Evolutionary conservation across 2,113 vertebrate species (phyloP).

Genomic region (Ctenomys sociabilis): DNA sequence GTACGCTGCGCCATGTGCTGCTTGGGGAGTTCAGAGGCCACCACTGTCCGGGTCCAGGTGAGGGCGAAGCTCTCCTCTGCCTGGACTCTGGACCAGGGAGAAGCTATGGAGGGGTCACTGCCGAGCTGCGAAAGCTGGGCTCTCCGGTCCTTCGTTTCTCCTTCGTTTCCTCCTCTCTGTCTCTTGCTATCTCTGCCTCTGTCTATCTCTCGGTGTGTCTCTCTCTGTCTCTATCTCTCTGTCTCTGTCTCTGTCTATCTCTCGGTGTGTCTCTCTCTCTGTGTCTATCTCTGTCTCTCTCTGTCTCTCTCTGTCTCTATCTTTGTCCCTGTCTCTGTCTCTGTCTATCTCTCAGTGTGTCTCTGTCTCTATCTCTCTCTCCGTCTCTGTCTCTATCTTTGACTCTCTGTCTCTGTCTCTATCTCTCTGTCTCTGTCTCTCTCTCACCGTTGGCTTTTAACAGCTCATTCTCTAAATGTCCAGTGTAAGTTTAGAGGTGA

Average conservation of each 20-base stretch:
- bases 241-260: accelerated
- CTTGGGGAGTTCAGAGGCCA: not conserved
- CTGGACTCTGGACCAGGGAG: not conserved
- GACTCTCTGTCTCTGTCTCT: not conserved
- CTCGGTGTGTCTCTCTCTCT: not conserved
- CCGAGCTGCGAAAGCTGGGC: not conserved
- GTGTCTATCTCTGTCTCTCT: not conserved
- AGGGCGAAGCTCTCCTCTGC: not conserved
- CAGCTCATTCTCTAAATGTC: accelerated
- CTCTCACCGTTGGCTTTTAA: not conserved
- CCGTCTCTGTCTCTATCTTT: accelerated
- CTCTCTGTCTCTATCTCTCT: not conserved
- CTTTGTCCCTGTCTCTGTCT: too few species aligned
- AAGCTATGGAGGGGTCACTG: not conserved
- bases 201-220: not conserved
- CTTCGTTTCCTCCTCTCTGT: not conserved
- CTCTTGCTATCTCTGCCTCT: too few species aligned
- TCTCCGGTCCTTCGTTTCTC: not conserved
- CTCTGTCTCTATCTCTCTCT: not conserved
- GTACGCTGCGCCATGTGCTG: conserved; percentile 50
- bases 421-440: not conserved
- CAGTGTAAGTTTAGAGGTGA: not conserved
- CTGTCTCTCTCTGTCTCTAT: not conserved
- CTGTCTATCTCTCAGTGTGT: too few species aligned
- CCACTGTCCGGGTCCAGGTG: conserved; percentile 38